Evolutionary conservation across 2,888 invertebrate species (phyloP), one percentile per base, ranked within the genome.

Genomic region (Cataglyphis rosenhaueri): DNA sequence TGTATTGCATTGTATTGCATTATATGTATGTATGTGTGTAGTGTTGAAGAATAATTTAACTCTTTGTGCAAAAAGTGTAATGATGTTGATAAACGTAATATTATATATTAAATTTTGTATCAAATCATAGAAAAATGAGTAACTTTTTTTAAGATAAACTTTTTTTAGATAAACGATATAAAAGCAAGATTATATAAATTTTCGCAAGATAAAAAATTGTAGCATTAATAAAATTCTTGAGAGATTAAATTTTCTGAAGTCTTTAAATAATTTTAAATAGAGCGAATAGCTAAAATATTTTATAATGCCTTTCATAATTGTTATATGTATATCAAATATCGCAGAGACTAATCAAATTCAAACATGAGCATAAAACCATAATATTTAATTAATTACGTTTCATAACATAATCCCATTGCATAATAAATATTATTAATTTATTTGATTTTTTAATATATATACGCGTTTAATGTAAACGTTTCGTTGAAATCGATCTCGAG

Each of bases 11-110:
- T 52, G 48, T 52, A 52, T n/a, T 52, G 48, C 8, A 52, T 52
- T 52, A 15, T 25, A 32, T 52, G 38, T 25, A 32, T 52, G 38
- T 68, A 21, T 57, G 18, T 29, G 44, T 52, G 38, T 15, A 25
- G 52, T 59, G 35, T 41, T 52, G 18, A 10, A 70, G n/a, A 12
- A 59, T 48, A 70, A 25, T 66, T 66, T 38, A 66, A 41, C n/a
- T 41, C n/a, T 66, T 57, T 57, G 15, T n/a, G 57, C n/a, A 9
- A 3, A 3, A 32, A 44, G 12, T 38, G 25, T 10, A 25, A n/a
- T 9, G 8, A 25, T 5, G 21, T 48, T 21, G 5, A 38, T 18
- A 35, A 48, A 64, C 5, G n/a, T n/a, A 18, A 5, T 15, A 0
- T 32, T 6, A 41, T 62, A 15, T 18, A 15, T 6, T 18, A 18